Evolutionary conservation across 2,113 vertebrate species (phyloP).

Genomic region (Raphicerus campestris): DNA sequence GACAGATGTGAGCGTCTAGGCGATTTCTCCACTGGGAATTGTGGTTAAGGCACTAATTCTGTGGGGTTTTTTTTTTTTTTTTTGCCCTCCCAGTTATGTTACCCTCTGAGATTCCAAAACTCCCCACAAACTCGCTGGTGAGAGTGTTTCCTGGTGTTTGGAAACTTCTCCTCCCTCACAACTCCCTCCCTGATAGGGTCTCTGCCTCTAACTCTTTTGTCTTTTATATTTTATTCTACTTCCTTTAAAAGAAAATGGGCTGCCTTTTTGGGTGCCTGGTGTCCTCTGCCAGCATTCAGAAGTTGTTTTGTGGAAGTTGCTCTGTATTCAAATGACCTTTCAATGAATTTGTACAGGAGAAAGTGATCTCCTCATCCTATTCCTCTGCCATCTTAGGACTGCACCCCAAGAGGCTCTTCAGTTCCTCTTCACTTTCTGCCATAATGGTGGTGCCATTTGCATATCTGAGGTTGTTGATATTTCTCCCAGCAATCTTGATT

Average conservation of each 20-base stretch:
- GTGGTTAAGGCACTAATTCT: neutral
- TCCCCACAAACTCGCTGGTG: neutral
- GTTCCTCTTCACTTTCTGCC: neutral
- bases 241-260: neutral
- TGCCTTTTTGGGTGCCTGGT: neutral
- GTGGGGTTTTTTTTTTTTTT: too few relatives aligned
- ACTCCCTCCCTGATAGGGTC: neutral
- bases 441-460: neutral
- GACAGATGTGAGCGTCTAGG: rapidly evolving
- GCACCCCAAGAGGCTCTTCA: neutral
- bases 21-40: neutral
- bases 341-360: neutral
- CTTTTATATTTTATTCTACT: neutral
- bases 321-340: neutral
- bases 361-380: neutral
- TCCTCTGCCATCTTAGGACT: neutral
- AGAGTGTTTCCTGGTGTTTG: neutral
- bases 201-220: neutral
- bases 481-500: neutral
- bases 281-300: neutral
- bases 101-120: neutral
- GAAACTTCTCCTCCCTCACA: neutral
- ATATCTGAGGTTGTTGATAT: neutral
- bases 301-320: neutral
- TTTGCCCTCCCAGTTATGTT: neutral